Evolutionary conservation across 1,140 invertebrate species (phyloP).

Genomic region (Scaptomyza montana): DNA sequence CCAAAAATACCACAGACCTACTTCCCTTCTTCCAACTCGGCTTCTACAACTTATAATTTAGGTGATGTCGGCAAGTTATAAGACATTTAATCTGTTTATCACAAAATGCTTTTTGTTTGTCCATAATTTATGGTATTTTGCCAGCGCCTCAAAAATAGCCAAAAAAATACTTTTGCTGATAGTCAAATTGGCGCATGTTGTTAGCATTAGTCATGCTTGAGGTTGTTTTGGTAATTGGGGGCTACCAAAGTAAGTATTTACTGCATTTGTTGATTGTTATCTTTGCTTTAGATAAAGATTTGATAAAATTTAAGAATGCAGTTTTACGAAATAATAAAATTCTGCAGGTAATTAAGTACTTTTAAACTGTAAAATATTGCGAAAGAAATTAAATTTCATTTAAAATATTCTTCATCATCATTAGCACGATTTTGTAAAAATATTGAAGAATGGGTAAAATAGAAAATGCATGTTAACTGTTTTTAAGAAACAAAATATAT

Average conservation of each 20-base stretch:
- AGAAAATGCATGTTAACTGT: no score
- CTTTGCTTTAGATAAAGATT: neutral
- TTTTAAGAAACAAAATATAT: no score
- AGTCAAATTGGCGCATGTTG: slow-evolving; percentile 59
- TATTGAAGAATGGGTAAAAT: no score
- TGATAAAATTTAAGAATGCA: no score
- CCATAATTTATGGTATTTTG: slow-evolving; percentile 62
- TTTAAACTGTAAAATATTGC: no score
- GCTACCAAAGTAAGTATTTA: neutral
- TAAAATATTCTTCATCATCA: no score
- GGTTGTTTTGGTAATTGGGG: neutral
- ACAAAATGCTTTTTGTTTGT: no score
- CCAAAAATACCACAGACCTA: no score
- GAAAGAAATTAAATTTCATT: no score
- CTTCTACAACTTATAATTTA: neutral
- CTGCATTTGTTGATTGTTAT: neutral
- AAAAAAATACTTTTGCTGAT: slow-evolving; percentile 11
- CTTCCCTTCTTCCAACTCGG: neutral
- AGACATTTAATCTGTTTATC: slow-evolving; percentile 34
- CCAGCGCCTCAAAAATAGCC: slow-evolving; percentile 33
- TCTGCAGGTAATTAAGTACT: no score
- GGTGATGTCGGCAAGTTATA: slow-evolving; percentile 22
- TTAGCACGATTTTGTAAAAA: no score
- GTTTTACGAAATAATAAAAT: no score
- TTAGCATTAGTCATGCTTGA: slow-evolving; percentile 64